phyloP scores from a whole-genome alignment of 2,888 invertebrate species.

The Drosophila testacea region DNA sequence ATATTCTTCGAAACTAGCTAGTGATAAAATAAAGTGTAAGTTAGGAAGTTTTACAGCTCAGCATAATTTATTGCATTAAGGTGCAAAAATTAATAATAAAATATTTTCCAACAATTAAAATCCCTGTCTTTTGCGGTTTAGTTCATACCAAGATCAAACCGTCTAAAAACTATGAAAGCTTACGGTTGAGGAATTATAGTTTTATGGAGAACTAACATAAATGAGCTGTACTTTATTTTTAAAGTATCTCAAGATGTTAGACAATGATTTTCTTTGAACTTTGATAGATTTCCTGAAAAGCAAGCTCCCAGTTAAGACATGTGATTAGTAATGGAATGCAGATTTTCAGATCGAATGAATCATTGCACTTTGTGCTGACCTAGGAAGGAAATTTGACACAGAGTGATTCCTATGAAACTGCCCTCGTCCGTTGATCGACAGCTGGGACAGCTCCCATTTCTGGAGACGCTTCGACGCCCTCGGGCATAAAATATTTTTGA shows the following conservation, averaged over 20 bases:
- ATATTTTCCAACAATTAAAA: too few species aligned
- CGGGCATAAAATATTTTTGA: background rate
- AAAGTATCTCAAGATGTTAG: too few species aligned
- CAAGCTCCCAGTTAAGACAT: too few species aligned
- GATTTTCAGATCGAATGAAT: background rate
- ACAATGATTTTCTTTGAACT: too few species aligned
- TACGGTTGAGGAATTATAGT: too few species aligned
- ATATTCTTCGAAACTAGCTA: background rate
- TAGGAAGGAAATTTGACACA: background rate
- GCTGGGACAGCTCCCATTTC: slow-evolving; percentile 16
- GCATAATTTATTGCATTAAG: background rate
- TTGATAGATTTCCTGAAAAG: too few species aligned
- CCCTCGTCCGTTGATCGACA: slow-evolving; percentile 15
- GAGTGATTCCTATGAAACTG: slow-evolving; percentile 7
- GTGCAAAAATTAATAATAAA: too few species aligned
- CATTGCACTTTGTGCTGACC: background rate
- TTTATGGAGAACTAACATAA: background rate
- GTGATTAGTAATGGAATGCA: background rate
- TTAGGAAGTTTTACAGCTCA: background rate
- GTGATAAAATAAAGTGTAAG: background rate
- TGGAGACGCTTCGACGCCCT: slow-evolving; percentile 36
- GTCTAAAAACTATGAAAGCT: too few species aligned
- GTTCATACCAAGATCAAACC: too few species aligned
- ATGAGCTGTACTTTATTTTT: background rate
- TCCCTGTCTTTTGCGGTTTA: too few species aligned